These are phyloP conservation scores for Phyto melanocephala DNA, from an alignment of 2,888 invertebrate genomes.

Conservation along the genomic window DNA sequence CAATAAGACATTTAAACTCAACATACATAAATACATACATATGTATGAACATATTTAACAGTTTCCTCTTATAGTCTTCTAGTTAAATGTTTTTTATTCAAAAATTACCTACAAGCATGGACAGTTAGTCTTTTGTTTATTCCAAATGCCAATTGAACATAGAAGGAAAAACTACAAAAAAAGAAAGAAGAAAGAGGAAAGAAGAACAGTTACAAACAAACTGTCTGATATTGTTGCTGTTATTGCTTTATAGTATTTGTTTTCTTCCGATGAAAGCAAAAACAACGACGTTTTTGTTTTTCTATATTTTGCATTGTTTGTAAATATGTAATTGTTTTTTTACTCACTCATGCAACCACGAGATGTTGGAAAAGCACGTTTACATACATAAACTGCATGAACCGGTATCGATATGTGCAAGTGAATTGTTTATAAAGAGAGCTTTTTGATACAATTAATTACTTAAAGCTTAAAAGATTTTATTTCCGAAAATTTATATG, in stretches of 20 bases:
- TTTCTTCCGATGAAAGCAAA: slow-evolving; percentile 12
- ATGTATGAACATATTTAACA: neutral
- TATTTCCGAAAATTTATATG: slow-evolving; percentile 3
- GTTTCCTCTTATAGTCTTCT: slow-evolving; percentile 10
- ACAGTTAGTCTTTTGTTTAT: slow-evolving; percentile 20
- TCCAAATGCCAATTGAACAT: slow-evolving; percentile 52
- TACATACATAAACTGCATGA: neutral
- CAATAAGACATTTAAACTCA: too few relatives aligned
- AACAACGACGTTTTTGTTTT: neutral
- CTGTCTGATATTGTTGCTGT: slow-evolving; percentile 20
- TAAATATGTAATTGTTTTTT: neutral
- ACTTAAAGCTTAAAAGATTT: neutral
- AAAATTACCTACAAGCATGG: neutral
- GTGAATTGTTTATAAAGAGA: neutral
- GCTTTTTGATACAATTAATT: neutral
- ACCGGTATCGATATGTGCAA: slow-evolving; percentile 15
- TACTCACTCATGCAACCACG: neutral
- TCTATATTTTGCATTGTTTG: neutral
- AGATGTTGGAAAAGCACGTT: slow-evolving; percentile 4
- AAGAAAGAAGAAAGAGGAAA: too few relatives aligned
- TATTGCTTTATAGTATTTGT: slow-evolving; percentile 20
- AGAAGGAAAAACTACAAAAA: slow-evolving; percentile 36
- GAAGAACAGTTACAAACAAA: slow-evolving; percentile 50
- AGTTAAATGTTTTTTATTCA: neutral
- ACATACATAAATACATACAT: neutral